Evolutionary conservation across 1,140 invertebrate genomes (phyloP).

Genomic region (Helicoverpa zea): DNA sequence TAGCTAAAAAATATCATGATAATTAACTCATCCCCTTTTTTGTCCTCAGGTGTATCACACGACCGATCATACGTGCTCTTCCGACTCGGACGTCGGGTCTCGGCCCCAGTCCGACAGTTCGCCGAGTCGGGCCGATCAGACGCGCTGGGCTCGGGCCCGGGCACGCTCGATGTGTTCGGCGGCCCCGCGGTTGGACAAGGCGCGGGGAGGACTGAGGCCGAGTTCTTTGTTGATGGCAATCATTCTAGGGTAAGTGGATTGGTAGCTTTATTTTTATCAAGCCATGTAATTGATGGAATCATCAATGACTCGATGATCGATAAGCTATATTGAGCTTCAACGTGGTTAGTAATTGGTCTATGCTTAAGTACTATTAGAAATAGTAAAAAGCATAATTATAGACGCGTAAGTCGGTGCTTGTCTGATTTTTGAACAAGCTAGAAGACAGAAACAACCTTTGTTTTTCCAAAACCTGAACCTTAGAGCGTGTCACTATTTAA

Average conservation of each 20-base stretch:
- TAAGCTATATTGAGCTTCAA: too few relatives aligned
- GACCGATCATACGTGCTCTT: conserved; percentile 93
- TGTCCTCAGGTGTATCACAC: conserved; percentile 93
- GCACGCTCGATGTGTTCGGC: conserved; percentile 93
- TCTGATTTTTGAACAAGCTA: too few relatives aligned
- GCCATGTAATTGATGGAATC: too few relatives aligned
- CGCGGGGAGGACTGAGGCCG: conserved; percentile 92
- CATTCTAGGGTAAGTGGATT: conserved; percentile 91
- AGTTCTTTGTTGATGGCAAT: conserved; percentile 96
- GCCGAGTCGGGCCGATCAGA: conserved; percentile 89
- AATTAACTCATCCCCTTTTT: conserved; percentile 38
- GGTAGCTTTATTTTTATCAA: too few relatives aligned
- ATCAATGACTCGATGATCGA: too few relatives aligned
- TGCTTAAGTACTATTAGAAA: too few relatives aligned
- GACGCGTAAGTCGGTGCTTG: too few relatives aligned
- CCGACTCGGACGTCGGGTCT: conserved; percentile 91
- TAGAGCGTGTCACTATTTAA: too few relatives aligned
- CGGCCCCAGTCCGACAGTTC: conserved; percentile 92
- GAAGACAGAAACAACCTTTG: too few relatives aligned
- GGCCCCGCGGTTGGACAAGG: conserved; percentile 92
- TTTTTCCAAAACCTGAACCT: too few relatives aligned
- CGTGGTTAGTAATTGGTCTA: too few relatives aligned
- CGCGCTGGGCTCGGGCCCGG: conserved; percentile 75
- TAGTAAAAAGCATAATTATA: too few relatives aligned
- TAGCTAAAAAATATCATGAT: not conserved